These are phyloP conservation scores for Melikaiella ostensackeni DNA, from an alignment of 2,888 invertebrate genomes.

Conservation along the genomic window DNA sequence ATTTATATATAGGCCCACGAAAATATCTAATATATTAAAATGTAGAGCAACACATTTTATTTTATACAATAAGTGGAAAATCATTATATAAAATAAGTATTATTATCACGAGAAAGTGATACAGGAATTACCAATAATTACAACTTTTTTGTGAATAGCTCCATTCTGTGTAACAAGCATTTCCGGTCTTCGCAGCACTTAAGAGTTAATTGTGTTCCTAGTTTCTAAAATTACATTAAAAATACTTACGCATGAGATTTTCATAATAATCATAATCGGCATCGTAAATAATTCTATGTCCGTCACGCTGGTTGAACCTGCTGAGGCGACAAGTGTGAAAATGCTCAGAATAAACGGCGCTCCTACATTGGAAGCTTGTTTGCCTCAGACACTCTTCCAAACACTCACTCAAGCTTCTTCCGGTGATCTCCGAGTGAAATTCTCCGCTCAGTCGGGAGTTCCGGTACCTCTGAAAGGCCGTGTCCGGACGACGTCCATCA, in stretches of 20 bases:
- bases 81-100: no score
- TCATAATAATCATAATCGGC: constrained; percentile 96
- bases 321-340: constrained; percentile 91
- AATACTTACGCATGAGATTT: constrained; percentile 91
- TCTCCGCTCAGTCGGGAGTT: constrained; percentile 92
- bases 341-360: constrained; percentile 92
- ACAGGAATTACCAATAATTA: not conserved
- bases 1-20: no score
- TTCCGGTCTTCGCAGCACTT: not conserved
- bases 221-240: constrained; percentile 4
- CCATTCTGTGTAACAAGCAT: not conserved
- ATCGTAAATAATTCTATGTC: constrained; percentile 92
- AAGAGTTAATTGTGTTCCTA: not conserved
- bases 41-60: no score
- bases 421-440: constrained; percentile 93
- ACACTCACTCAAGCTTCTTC: constrained; percentile 92
- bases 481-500: constrained; percentile 89
- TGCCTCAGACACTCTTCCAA: constrained; percentile 93
- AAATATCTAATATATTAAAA: no score
- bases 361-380: constrained; percentile 93
- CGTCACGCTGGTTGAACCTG: constrained; percentile 91
- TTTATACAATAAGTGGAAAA: no score
- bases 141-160: not conserved
- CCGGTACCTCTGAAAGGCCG: constrained; percentile 92
- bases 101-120: not conserved